A percentile compares a stretch with the other conserved stretches of the same genome.
phyloP scores from a whole-genome alignment of 2,888 invertebrate species.

The Drepanosiphum platanoidis region DNA sequence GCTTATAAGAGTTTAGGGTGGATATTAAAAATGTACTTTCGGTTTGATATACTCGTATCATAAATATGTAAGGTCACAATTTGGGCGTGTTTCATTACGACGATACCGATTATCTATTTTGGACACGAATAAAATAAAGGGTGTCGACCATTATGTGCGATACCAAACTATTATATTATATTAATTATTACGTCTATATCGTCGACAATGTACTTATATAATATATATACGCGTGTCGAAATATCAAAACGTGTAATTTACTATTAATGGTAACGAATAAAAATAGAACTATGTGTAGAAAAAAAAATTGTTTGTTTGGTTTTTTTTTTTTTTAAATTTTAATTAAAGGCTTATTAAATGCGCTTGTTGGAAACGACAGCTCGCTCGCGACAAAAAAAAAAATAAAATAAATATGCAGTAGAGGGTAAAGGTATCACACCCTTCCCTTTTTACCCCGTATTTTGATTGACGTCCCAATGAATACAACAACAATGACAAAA shows the following conservation, averaged over 20 bases:
- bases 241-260: neutral
- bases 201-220: neutral
- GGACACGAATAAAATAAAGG: slow-evolving; percentile 41
- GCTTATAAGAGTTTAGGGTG: neutral
- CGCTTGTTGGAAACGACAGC: neutral
- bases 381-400: neutral
- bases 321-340: slow-evolving; percentile 6
- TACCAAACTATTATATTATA: neutral
- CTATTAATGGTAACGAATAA: neutral
- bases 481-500: neutral
- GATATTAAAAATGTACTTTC: neutral
- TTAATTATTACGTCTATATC: neutral
- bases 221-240: neutral
- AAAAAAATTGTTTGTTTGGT: neutral
- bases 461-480: slow-evolving; percentile 5
- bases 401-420: neutral
- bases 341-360: slow-evolving; percentile 16
- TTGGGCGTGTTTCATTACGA: slow-evolving; percentile 57
- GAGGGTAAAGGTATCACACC: neutral
- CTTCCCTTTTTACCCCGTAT: neutral
- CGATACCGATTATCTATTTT: slow-evolving; percentile 26
- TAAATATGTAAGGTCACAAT: slow-evolving; percentile 39
- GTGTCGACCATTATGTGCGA: slow-evolving; percentile 8
- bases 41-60: too few relatives aligned
- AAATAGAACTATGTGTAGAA: neutral